Percentiles rank a stretch among this genome's conserved stretches.
These are phyloP conservation scores for Tyto alba DNA, from an alignment of 2,113 vertebrate genomes.

Conservation along the genomic window DNA sequence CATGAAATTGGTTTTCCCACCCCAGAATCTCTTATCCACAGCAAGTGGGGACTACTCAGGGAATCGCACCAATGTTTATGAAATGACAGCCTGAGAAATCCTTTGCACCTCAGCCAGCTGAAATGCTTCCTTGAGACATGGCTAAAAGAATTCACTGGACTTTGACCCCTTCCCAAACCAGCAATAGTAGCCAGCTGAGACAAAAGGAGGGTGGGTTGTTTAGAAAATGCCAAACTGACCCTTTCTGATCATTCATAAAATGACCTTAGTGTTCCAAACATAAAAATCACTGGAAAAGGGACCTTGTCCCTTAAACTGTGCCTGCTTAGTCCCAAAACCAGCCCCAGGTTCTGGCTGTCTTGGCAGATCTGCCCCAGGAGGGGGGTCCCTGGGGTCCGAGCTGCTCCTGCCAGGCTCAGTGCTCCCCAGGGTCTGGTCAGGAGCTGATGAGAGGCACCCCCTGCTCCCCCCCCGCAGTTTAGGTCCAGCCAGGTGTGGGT, in stretches of 20 bases:
- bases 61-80: neutral
- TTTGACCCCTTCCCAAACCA: neutral
- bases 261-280: neutral
- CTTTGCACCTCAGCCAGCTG: neutral
- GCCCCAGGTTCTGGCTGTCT: fast-evolving
- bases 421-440: neutral
- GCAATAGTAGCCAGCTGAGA: neutral
- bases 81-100: neutral
- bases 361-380: neutral
- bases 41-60: neutral
- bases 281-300: neutral
- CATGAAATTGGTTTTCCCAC: neutral
- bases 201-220: neutral
- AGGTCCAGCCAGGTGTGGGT: neutral
- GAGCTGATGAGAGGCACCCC: neutral
- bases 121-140: neutral
- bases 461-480: fast-evolving
- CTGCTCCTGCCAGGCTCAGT: neutral
- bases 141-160: neutral
- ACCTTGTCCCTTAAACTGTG: neutral
- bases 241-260: neutral
- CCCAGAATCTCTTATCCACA: neutral
- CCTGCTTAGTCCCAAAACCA: neutral
- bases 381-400: fast-evolving
- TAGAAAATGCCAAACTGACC: neutral